Conservation (phyloP, 2,113 vertebrate genomes). For the Phasianus colchicus region DNA sequence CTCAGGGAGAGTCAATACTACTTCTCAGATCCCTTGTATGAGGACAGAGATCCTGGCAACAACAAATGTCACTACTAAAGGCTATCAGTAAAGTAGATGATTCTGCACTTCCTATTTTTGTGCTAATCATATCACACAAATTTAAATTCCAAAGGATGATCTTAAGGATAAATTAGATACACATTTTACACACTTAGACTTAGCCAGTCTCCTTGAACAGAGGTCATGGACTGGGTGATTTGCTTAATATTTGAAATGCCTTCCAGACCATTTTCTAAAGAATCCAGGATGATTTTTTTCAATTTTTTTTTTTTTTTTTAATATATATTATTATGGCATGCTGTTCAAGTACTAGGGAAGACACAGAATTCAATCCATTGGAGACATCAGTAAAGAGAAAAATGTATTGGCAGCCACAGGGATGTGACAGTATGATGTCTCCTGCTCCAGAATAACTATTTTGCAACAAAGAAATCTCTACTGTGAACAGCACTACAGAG, state of each 20-base stretch:
- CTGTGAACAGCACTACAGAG: not conserved
- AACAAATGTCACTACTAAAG: not conserved
- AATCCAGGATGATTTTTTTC: not conserved
- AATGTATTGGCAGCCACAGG: not conserved
- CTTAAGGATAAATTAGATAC: not conserved
- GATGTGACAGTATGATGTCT: not conserved
- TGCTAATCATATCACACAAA: not conserved
- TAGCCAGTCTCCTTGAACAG: not conserved
- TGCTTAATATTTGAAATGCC: not conserved
- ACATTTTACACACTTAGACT: not conserved
- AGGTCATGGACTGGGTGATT: not conserved
- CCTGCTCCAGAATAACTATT: not conserved
- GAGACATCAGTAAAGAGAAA: not conserved
- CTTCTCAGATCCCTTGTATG: not conserved
- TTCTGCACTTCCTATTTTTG: not conserved
- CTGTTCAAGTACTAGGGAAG: not conserved
- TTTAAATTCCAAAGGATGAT: not conserved
- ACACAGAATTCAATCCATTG: not conserved
- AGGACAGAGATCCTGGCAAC: not conserved
- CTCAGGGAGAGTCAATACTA: not conserved
- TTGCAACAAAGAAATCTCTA: not conserved
- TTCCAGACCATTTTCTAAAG: not conserved
- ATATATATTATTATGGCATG: not conserved
- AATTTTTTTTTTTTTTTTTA: not conserved
- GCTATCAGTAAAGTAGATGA: not conserved